A percentile compares a stretch with the other conserved stretches of the same genome.
These are phyloP conservation scores for Albula glossodonta DNA, from an alignment of 2,113 vertebrate genomes.

Conservation along the genomic window DNA sequence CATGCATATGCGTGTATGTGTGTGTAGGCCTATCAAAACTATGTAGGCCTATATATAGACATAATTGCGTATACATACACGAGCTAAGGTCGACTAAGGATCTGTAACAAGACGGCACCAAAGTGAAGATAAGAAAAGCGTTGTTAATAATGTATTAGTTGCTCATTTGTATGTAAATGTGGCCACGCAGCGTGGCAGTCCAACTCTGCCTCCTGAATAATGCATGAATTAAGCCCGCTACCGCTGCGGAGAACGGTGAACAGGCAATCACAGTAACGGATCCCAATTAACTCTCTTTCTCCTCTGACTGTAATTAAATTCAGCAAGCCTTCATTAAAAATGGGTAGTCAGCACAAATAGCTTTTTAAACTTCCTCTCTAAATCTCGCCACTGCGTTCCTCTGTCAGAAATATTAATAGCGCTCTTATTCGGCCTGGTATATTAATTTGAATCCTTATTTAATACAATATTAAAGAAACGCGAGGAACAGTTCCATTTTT, in stretches of 20 bases:
- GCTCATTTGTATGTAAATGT: constrained; percentile 40
- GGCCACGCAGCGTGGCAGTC: constrained; percentile 28
- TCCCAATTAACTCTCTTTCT: background rate
- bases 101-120: constrained; percentile 2
- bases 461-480: too few relatives aligned
- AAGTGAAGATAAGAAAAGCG: constrained; percentile 3
- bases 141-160: constrained; percentile 34
- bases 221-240: constrained; percentile 13
- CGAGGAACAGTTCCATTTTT: too few relatives aligned
- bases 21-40: background rate
- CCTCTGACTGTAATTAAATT: constrained; percentile 5
- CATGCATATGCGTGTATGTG: background rate
- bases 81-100: background rate
- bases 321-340: background rate
- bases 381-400: background rate
- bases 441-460: too few relatives aligned
- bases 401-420: background rate
- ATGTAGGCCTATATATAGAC: background rate
- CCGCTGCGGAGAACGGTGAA: background rate
- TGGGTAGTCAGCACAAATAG: background rate
- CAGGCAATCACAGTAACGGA: background rate
- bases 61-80: background rate
- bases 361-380: background rate
- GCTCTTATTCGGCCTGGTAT: background rate
- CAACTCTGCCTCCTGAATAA: constrained; percentile 22